Evolutionary conservation across 2,113 vertebrate species (phyloP), one percentile per base, ranked within the genome.

Genomic region (Alligator mississippiensis): DNA sequence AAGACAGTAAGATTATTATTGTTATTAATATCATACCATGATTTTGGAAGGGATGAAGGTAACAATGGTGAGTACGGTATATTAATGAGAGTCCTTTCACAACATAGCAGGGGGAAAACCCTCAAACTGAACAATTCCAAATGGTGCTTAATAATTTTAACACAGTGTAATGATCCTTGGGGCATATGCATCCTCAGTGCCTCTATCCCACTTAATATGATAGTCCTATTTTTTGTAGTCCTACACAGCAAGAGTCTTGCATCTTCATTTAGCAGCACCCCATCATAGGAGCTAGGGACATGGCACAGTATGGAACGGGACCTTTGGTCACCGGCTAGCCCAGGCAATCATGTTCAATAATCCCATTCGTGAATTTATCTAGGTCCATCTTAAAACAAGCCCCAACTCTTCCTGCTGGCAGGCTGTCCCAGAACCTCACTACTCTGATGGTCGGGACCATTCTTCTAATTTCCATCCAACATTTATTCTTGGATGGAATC

Each of bases 61-160:
- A 74, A 72, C 68, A 34, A 47, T 34, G 34, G 34, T 2, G 15
- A 47, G 47, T 94, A 62, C 63, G n/a, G 16, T 89, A 7, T 77
- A 86, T 90, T 80, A 77, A 60, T n/a, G 92, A 86, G 87, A 86
- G 80, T 82, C 64, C 88, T 95, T 95, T 70, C 66, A 38, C 82
- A 93, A 82, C 11, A 90, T 55, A 88, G 13, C 3, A 72, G 21
- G 77, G 34, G 57, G 80, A 88, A 94, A 93, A 25, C 1, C 13
- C 47, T 47, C 70, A 15, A 57, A 22, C 54, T 79, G 38, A 92
- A 66, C n/a, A 6, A 6, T 90, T 13, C 82, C 47, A 68, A 72
- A 38, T 84, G 4, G 2, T 34, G 34, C 84, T 88, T 92, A 60
- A 9, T 93, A 38, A 87, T 87, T 85, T 90, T 4, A 9, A 66